Evolutionary conservation across 2,888 invertebrate genomes (phyloP).

Genomic region (Brenthis ino): DNA sequence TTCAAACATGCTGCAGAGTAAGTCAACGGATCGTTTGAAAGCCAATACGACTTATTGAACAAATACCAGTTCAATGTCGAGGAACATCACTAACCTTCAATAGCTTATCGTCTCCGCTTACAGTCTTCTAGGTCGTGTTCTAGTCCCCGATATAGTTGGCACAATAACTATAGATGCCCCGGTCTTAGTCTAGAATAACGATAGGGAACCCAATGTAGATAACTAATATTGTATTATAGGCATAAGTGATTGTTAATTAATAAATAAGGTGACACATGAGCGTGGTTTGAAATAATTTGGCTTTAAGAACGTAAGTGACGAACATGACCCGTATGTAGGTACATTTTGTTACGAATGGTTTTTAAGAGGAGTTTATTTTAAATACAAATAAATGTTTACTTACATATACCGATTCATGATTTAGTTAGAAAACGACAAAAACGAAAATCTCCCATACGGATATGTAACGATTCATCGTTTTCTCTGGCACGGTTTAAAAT

Average conservation of each 20-base stretch:
- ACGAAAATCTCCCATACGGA: too few relatives aligned
- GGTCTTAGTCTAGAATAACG: slow-evolving; percentile 22
- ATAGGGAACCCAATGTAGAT: slow-evolving; percentile 15
- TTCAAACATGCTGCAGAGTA: slow-evolving; percentile 99
- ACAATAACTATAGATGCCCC: slow-evolving; percentile 28
- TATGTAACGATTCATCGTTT: neutral
- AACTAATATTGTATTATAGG: slow-evolving; percentile 32
- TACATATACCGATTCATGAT: too few relatives aligned
- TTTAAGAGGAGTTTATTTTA: too few relatives aligned
- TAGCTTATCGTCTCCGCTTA: slow-evolving; percentile 51
- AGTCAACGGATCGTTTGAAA: slow-evolving; percentile 83
- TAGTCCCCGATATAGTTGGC: slow-evolving; percentile 23
- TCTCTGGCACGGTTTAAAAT: neutral
- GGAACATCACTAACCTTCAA: slow-evolving; percentile 66
- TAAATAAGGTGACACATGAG: slow-evolving; percentile 11
- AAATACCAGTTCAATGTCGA: slow-evolving; percentile 42
- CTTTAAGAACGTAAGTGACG: too few relatives aligned
- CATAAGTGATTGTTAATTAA: slow-evolving; percentile 14
- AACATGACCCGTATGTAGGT: too few relatives aligned
- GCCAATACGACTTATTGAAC: slow-evolving; percentile 57
- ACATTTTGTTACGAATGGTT: too few relatives aligned
- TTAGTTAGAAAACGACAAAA: too few relatives aligned
- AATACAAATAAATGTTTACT: too few relatives aligned
- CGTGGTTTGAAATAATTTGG: neutral
- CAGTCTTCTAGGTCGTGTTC: slow-evolving; percentile 24